These are phyloP conservation scores for Aphaenogaster ashmeadi DNA, from an alignment of 1,140 invertebrate species.

Conservation along the genomic window DNA sequence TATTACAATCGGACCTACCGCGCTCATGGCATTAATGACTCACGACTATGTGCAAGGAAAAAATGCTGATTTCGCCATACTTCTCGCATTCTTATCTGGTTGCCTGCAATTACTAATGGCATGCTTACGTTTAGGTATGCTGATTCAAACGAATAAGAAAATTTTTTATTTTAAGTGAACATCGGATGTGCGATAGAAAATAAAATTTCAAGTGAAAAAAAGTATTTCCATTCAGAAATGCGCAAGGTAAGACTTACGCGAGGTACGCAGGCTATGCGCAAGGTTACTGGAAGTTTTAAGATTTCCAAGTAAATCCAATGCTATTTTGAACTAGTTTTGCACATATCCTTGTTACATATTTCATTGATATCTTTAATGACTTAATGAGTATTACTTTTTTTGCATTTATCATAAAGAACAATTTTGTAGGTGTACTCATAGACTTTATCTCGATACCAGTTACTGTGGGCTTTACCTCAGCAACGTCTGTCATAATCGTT, in stretches of 20 bases:
- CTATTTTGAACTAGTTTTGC: slow-evolving; percentile 2
- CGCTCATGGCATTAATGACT: slow-evolving; percentile 94
- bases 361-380: background rate
- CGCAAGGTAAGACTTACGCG: slow-evolving; percentile 20
- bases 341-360: background rate
- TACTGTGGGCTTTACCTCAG: slow-evolving; percentile 97
- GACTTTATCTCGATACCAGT: slow-evolving; percentile 98
- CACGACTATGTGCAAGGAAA: slow-evolving; percentile 90
- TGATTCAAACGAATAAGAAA: slow-evolving; percentile 11
- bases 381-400: background rate
- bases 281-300: slow-evolving; percentile 20
- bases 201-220: slow-evolving; percentile 30
- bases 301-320: background rate
- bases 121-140: slow-evolving; percentile 92
- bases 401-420: slow-evolving; percentile 9
- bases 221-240: slow-evolving; percentile 1
- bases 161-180: slow-evolving; percentile 22
- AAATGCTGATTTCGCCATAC: slow-evolving; percentile 93
- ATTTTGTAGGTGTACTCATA: slow-evolving; percentile 94
- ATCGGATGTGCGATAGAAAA: slow-evolving; percentile 3
- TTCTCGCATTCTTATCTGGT: slow-evolving; percentile 94
- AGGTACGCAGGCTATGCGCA: background rate
- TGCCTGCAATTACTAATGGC: slow-evolving; percentile 94
- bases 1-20: slow-evolving; percentile 96
- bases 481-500: slow-evolving; percentile 97